Evolutionary conservation across 92 coral and sea anemone species (phyloP), one percentile per base, ranked within the genome.

Genomic region (Zoanthus sansibaricus): DNA sequence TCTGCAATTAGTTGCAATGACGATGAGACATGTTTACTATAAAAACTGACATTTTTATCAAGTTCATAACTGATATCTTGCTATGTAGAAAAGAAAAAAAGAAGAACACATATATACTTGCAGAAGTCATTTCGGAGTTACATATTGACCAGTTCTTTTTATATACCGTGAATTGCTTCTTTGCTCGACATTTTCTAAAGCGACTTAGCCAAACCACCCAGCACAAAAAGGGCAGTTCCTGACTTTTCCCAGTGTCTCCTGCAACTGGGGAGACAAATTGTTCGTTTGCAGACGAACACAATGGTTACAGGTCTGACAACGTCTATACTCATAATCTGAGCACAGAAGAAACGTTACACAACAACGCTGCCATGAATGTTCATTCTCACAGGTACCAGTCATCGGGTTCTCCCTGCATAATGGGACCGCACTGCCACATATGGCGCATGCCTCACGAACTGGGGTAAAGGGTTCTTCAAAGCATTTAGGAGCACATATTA

Each of bases 321-420:
- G 87, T 77, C 83, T 90, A 69, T 46, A 46, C 12, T 58, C 71
- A 33, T 75, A 64, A 55, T 82, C 76, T 30, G 79, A 33, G 64
- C 93, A 90, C 74, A 87, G 70, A 11, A 75, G 69, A 58, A 87
- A 90, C 2, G 79, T 54, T 13, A 83, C 91, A 56, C 82, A 75
- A 13, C 93, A 90, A 15, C 93, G 93, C 69, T 47, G 67, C 93
- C 88, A 90, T 45, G 76, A 68, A 75, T 90, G 93, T 0, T 87
- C 88, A 79, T 88, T 90, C 42, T 56, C 75, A 59, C 93, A 90
- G 16, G 84, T 80, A 62, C 91, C 91, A 10, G 68, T 70, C 17
- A 46, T 51, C 45, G 72, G n/a, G 74, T 77, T 87, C 59, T 82
- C 84, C 18, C 45, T 71, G n/a, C 75, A 80, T 20, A 90, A 12